phyloP scores from a whole-genome alignment of 2,113 vertebrate genomes.

The Brachirus orientalis region DNA sequence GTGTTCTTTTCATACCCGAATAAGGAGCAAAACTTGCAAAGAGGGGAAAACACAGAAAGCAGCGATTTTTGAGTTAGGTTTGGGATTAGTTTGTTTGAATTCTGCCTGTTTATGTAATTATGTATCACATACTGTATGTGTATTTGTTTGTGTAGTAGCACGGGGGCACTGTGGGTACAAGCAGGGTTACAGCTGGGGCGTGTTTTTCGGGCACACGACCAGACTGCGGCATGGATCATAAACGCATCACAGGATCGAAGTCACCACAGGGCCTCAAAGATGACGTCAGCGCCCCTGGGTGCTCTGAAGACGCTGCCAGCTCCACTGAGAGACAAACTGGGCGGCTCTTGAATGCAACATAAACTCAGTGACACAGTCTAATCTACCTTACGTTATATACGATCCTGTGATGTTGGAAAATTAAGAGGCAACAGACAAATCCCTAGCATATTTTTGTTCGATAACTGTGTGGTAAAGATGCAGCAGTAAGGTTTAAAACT shows the following conservation, averaged over 20 bases:
- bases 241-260: slow-evolving; percentile 72
- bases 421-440: neutral
- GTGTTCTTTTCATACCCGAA: slow-evolving; percentile 20
- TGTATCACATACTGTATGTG: slow-evolving; percentile 9
- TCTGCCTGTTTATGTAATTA: neutral
- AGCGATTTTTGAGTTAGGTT: slow-evolving; percentile 1
- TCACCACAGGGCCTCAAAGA: slow-evolving; percentile 64
- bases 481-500: too few relatives aligned
- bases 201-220: slow-evolving; percentile 52
- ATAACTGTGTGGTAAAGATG: too few relatives aligned
- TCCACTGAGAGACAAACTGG: slow-evolving; percentile 16
- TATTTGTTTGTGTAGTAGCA: slow-evolving; percentile 23
- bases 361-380: slow-evolving; percentile 56
- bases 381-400: slow-evolving; percentile 28
- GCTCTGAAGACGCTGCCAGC: slow-evolving; percentile 64
- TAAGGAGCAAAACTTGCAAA: slow-evolving; percentile 1
- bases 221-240: slow-evolving; percentile 56
- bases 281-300: slow-evolving; percentile 70
- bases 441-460: too few relatives aligned
- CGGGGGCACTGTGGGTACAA: slow-evolving; percentile 41
- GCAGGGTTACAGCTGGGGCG: slow-evolving; percentile 57
- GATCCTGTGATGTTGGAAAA: slow-evolving; percentile 3
- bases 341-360: too few relatives aligned
- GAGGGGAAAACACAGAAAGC: neutral
- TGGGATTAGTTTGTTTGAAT: neutral